These are phyloP conservation scores for Zaprionus obscuricornis DNA, from an alignment of 2,888 invertebrate genomes.

Conservation along the genomic window DNA sequence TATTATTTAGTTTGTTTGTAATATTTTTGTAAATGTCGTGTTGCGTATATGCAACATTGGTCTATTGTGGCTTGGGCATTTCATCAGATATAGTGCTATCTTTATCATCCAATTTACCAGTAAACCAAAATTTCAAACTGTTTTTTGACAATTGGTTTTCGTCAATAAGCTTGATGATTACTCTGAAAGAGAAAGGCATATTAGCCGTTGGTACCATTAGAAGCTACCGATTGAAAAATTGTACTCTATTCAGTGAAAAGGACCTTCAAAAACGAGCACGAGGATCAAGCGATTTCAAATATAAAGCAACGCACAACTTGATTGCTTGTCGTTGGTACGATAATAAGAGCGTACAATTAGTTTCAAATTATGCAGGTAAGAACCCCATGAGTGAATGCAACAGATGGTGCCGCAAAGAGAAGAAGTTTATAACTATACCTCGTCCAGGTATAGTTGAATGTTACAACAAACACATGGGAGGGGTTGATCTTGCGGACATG, in stretches of 20 bases:
- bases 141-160: slow-evolving; percentile 35
- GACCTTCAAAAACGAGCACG: slow-evolving; percentile 34
- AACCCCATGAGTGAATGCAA: slow-evolving; percentile 39
- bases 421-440: no score
- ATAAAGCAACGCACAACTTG: slow-evolving; percentile 31
- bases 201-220: slow-evolving; percentile 35
- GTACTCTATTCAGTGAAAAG: slow-evolving; percentile 25
- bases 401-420: slow-evolving; percentile 45
- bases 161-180: slow-evolving; percentile 12
- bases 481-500: slow-evolving; percentile 41
- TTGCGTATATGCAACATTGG: slow-evolving; percentile 7
- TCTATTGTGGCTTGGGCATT: slow-evolving; percentile 10
- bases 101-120: slow-evolving; percentile 20
- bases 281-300: slow-evolving; percentile 43
- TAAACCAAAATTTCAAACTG: slow-evolving; percentile 27
- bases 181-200: slow-evolving; percentile 32
- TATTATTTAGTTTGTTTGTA: slow-evolving; percentile 5
- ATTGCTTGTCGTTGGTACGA: slow-evolving; percentile 48
- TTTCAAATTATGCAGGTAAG: slow-evolving; percentile 39
- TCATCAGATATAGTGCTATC: slow-evolving; percentile 21
- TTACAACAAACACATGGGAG: no score
- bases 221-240: slow-evolving; percentile 32
- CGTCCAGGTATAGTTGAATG: no score
- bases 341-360: slow-evolving; percentile 43
- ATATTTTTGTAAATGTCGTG: slow-evolving; percentile 5